Conservation (phyloP, 2,113 vertebrate species). For the Miniopterus natalensis region DNA sequence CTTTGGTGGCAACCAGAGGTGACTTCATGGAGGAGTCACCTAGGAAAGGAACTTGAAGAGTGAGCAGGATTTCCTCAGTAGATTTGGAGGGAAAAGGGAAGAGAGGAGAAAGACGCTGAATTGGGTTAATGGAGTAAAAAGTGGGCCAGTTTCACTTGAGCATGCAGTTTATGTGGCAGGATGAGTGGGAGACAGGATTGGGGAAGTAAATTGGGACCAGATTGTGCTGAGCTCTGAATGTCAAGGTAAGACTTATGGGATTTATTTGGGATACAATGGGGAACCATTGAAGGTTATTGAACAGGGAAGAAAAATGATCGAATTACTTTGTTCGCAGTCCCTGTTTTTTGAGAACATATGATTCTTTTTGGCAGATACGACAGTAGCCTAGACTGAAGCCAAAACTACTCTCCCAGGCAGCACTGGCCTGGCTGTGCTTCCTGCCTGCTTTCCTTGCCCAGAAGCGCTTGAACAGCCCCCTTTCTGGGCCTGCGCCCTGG, state of each 20-base stretch:
- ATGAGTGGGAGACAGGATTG: neutral
- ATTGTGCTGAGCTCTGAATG: neutral
- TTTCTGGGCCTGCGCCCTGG: slow-evolving; percentile 62
- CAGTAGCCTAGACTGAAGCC: slow-evolving; percentile 37
- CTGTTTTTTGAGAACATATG: slow-evolving; percentile 63
- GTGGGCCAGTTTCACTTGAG: neutral
- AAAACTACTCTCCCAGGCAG: slow-evolving; percentile 58
- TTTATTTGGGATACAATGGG: slow-evolving; percentile 18
- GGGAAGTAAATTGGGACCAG: neutral
- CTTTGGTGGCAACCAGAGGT: neutral
- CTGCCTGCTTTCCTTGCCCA: slow-evolving; percentile 60
- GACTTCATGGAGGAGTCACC: neutral
- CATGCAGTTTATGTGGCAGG: neutral
- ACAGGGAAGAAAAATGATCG: slow-evolving; percentile 60
- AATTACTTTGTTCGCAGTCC: slow-evolving; percentile 49
- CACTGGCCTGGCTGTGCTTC: slow-evolving; percentile 52
- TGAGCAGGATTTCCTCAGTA: neutral
- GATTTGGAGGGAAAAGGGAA: neutral
- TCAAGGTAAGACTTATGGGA: neutral
- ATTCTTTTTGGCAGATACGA: slow-evolving; percentile 66
- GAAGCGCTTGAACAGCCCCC: slow-evolving; percentile 59
- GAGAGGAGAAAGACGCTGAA: neutral
- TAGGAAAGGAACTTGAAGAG: neutral
- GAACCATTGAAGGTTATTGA: slow-evolving; percentile 39
- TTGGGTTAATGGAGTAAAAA: neutral